A percentile compares a stretch with the other conserved stretches of the same genome.
Evolutionary conservation across 2,113 vertebrate species (phyloP).

Genomic region (Coptodon bakossiorum): DNA sequence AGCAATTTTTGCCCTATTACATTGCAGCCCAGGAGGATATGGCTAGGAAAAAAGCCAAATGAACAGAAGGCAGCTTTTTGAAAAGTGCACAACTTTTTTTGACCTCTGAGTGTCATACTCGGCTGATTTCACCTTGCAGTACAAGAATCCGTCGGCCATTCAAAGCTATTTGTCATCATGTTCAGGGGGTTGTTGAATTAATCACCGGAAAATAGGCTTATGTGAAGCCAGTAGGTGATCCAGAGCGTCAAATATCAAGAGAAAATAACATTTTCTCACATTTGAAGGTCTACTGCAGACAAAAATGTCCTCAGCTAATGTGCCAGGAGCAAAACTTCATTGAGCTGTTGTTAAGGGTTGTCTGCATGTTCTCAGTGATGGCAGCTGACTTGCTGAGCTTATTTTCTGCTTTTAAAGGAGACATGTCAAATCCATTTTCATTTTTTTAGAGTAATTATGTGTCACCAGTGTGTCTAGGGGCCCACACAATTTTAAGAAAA

Average conservation of each 20-base stretch:
- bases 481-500: background rate
- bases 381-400: background rate
- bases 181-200: background rate
- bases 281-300: background rate
- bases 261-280: background rate
- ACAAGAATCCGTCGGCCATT: background rate
- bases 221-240: background rate
- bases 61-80: background rate
- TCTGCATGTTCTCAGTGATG: background rate
- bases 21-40: slow-evolving; percentile 15
- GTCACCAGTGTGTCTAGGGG: background rate
- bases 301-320: background rate
- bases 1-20: slow-evolving; percentile 24
- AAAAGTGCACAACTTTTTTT: background rate
- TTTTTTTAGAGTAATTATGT: background rate
- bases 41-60: slow-evolving; percentile 17
- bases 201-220: slow-evolving; percentile 12
- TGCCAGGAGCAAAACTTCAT: background rate
- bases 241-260: background rate
- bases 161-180: background rate
- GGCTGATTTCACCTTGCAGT: background rate
- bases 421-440: background rate
- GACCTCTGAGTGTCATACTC: background rate
- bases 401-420: background rate
- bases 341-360: background rate